These are phyloP conservation scores for Boloria selene DNA, from an alignment of 2,888 invertebrate genomes.

Conservation along the genomic window DNA sequence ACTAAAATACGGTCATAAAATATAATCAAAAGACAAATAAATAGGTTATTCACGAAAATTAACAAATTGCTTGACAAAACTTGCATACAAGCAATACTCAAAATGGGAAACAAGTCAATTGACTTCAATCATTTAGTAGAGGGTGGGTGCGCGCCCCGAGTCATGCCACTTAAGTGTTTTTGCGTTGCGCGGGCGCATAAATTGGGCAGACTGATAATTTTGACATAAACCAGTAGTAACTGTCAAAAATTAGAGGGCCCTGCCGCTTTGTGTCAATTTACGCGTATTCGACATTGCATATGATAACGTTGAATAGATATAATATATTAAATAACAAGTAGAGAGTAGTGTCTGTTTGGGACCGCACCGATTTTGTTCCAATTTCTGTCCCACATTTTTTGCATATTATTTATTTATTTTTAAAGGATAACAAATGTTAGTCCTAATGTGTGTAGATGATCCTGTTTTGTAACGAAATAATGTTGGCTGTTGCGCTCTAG, in stretches of 20 bases:
- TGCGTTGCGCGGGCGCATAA: slow-evolving; percentile 66
- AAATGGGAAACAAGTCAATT: slow-evolving; percentile 76
- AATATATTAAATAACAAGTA: too few species aligned
- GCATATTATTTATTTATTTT: too few species aligned
- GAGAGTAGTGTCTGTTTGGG: too few species aligned
- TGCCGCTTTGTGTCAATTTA: slow-evolving; percentile 73
- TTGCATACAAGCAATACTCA: slow-evolving; percentile 39
- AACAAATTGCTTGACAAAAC: slow-evolving; percentile 27
- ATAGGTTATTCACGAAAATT: background rate
- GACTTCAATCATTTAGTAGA: slow-evolving; percentile 46
- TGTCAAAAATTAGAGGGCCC: slow-evolving; percentile 64
- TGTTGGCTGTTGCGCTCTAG: slow-evolving; percentile 47
- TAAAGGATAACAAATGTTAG: background rate
- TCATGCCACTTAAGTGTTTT: slow-evolving; percentile 69
- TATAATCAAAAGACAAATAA: too few species aligned
- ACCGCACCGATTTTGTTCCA: too few species aligned
- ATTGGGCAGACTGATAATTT: slow-evolving; percentile 76
- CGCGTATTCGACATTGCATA: slow-evolving; percentile 58
- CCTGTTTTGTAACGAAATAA: slow-evolving; percentile 32
- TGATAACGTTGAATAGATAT: slow-evolving; percentile 39
- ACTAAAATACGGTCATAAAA: too few species aligned
- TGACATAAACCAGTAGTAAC: slow-evolving; percentile 78
- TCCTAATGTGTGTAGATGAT: background rate
- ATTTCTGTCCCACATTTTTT: too few species aligned
- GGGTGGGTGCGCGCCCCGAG: slow-evolving; percentile 50